Evolutionary conservation across 1,140 invertebrate genomes (phyloP), one percentile per base, ranked within the genome.

Genomic region (Calephelis nemesis): DNA sequence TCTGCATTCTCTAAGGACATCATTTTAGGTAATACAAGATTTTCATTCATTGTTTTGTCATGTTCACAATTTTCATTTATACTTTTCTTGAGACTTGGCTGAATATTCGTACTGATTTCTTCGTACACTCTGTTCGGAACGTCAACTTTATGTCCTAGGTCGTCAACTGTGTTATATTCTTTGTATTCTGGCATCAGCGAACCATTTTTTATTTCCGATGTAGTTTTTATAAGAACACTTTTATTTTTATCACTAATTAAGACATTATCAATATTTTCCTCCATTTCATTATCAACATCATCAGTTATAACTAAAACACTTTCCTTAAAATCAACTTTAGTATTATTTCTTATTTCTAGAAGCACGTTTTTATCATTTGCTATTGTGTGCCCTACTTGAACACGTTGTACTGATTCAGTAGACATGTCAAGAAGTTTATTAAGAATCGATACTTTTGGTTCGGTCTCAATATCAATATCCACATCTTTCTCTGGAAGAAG

Each of bases 391-490:
- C 39, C 7, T 6, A 11, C 30, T 39, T 60, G 54, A 7, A 62
- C 68, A 48, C 68, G 62, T 52, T 65, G 45, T 13, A 74, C 50
- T 4, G 77, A 81, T n/a, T 69, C 65, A 15, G 13, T 65, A 1
- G 83, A 85, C 83, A 87, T 85, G 62, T 83, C 75, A 10, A 85
- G 67, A 39, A 84, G 71, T 63, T 83, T 76, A 69, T 76, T 72
- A 0, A 87, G 65, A 54, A 85, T 74, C 15, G 78, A 82, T 45
- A 74, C 77, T 68, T 76, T 79, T 0, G 50, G 4, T 73, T 69
- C 12, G 42, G 62, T 8, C 39, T 65, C 45, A 30, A 45, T 49
- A 19, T 64, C 63, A 2, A 49, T 11, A 39, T 19, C 48, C 9
- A 40, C n/a, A 5, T 48, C 30, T 60, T 65, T 60, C 11, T 7